Conservation (phyloP, 2,888 invertebrate species). For the Macroteleia sp. region DNA sequence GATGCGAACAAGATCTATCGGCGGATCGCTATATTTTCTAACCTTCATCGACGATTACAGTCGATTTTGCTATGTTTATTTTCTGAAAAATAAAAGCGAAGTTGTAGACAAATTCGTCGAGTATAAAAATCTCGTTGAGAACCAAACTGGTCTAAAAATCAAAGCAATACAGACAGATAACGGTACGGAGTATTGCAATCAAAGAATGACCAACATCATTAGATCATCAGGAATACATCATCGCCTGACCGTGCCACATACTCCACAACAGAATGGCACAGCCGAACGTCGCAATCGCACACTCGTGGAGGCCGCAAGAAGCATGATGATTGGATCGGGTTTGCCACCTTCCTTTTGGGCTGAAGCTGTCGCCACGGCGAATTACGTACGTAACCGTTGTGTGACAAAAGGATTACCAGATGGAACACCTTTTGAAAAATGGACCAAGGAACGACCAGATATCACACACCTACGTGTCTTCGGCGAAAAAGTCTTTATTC, state of each 20-base stretch:
- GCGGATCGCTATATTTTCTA: too few species aligned
- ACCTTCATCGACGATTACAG: neutral
- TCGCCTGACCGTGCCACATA: slow-evolving; percentile 14
- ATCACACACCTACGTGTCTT: too few species aligned
- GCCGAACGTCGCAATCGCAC: slow-evolving; percentile 1
- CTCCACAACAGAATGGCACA: slow-evolving; percentile 68
- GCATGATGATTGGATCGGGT: slow-evolving; percentile 7
- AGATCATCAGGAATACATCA: neutral
- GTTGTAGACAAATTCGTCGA: neutral
- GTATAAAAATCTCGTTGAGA: neutral
- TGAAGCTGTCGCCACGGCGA: too few species aligned
- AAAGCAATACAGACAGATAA: neutral
- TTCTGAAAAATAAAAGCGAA: neutral
- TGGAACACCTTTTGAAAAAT: too few species aligned
- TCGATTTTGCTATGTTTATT: neutral
- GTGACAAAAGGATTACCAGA: too few species aligned
- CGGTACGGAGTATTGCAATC: neutral
- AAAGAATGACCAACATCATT: neutral
- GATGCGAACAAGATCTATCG: too few species aligned
- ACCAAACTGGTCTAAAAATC: neutral
- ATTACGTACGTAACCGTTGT: too few species aligned
- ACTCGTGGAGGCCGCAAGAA: slow-evolving; percentile 54
- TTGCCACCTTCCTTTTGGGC: too few species aligned
- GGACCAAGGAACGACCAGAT: neutral
- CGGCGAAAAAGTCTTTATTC: too few species aligned